phyloP scores from a whole-genome alignment of 92 coral and sea anemone species.

The Palythoa grandis region DNA sequence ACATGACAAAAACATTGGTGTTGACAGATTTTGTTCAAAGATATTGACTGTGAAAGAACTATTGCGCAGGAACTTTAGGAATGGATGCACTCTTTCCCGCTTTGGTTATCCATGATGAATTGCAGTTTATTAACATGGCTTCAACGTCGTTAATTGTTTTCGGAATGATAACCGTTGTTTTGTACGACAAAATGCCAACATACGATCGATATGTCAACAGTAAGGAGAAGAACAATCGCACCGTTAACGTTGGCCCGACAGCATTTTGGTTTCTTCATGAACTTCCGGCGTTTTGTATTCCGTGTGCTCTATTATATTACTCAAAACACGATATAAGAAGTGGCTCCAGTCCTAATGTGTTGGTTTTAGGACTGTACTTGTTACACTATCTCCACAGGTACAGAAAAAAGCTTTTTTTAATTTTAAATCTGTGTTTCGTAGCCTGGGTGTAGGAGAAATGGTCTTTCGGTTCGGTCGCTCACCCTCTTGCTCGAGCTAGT shows the following conservation, averaged over 20 bases:
- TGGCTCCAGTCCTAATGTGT: constrained; percentile 71
- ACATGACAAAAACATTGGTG: background rate
- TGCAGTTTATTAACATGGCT: constrained; percentile 59
- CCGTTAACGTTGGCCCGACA: constrained; percentile 55
- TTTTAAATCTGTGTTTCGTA: too few species aligned
- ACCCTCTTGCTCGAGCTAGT: too few species aligned
- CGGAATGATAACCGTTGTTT: constrained; percentile 53
- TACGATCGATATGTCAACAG: constrained; percentile 68
- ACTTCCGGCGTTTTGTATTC: constrained; percentile 75
- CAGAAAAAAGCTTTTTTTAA: background rate
- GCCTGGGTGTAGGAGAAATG: too few species aligned
- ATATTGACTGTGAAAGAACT: background rate
- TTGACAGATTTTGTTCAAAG: too few species aligned
- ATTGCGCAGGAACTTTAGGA: background rate
- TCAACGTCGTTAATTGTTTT: constrained; percentile 59
- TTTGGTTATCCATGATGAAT: constrained; percentile 53
- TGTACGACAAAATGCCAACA: constrained; percentile 66
- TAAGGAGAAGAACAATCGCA: constrained; percentile 46
- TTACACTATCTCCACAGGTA: constrained; percentile 90
- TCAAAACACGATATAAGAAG: constrained; percentile 48
- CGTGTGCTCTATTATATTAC: constrained; percentile 60
- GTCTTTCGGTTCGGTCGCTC: too few species aligned
- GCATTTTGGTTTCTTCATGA: constrained; percentile 92
- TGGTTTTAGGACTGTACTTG: constrained; percentile 62
- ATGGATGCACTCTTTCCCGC: constrained; percentile 48